Evolutionary conservation across 2,797 vertebrate species (phyloP), one percentile per base, ranked within the genome.

Genomic region (Melanogrammus aeglefinus): DNA sequence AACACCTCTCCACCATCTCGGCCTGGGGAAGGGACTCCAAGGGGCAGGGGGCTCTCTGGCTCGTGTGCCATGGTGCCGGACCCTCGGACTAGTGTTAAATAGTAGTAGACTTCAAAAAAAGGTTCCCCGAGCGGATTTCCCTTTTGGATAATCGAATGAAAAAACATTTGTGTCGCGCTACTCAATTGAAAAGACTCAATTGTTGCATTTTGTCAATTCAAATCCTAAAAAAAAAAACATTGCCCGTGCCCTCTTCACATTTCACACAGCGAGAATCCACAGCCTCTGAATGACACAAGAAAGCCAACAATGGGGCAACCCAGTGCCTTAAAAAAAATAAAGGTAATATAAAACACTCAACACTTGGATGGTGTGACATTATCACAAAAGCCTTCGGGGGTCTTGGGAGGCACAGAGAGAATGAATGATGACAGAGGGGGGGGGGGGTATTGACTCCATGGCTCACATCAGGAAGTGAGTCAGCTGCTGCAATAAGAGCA

Each of bases 341-440:
- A 44, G 35, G 35, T 36, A n/a, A 57, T 12, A 57, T 3, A 57
- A 77, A 77, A 75, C 75, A 63, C 80, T 78, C 57, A 10, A 76
- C 69, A 3, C 1, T 73, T 75, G 41, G 4, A 78, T 77, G 76
- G 71, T 76, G 51, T 85, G 86, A 90, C 89, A 88, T 91, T 90
- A 90, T 78, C 74, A 74, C 83, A 83, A 72, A 8, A 74, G 75
- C 44, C 77, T 83, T 81, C 79, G 27, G 81, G 80, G 78, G 83
- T 76, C 81, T 78, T 10, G 44, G 76, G 76, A 78, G 77, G 83
- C 70, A 84, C 35, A 36, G 35, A 36, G 79, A 83, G 87, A 84
- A 79, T 79, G 84, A 80, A 41, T 86, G 88, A 41, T 86, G 88
- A 90, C 81, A 81, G 86, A 87, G 85, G 76, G 81, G 31, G 31